A percentile compares a stretch with the other conserved stretches of the same genome.
These are phyloP conservation scores for Setipinna tenuifilis DNA, from an alignment of 2,797 vertebrate species.

Conservation along the genomic window DNA sequence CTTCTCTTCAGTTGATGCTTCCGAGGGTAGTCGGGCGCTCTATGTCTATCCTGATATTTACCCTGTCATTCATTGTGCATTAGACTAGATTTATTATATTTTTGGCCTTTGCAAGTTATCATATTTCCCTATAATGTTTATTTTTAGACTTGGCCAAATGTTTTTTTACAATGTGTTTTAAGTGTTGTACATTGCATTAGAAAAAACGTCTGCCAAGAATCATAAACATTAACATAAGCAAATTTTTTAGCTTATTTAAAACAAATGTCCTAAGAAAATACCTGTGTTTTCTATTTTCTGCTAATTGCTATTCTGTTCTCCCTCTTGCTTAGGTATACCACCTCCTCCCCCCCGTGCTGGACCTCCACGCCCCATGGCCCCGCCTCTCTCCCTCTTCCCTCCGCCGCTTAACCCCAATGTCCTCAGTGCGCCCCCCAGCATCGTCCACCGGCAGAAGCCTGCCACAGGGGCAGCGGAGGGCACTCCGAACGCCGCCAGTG, in stretches of 20 bases:
- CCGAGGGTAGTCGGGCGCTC: background rate
- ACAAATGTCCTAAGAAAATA: too few relatives aligned
- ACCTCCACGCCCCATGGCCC: constrained; percentile 83
- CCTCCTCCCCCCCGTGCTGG: constrained; percentile 89
- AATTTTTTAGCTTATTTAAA: too few relatives aligned
- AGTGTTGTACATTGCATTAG: too few relatives aligned
- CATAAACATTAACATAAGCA: too few relatives aligned
- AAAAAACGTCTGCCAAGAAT: too few relatives aligned
- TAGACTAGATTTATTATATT: too few relatives aligned
- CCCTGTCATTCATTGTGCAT: background rate
- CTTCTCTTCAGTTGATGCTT: background rate
- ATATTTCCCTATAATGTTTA: too few relatives aligned
- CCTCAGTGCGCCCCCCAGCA: constrained; percentile 91
- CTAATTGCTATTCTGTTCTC: background rate
- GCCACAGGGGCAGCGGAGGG: constrained; percentile 67
- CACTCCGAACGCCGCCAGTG: constrained; percentile 70
- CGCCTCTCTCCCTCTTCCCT: constrained; percentile 87
- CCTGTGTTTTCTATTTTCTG: too few relatives aligned
- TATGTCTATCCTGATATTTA: background rate
- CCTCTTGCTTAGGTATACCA: constrained; percentile 81
- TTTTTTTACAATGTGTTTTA: too few relatives aligned
- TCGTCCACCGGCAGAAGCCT: constrained; percentile 85
- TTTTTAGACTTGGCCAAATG: too few relatives aligned
- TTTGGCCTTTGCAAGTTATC: too few relatives aligned
- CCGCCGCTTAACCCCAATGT: constrained; percentile 89